Conservation (phyloP, 2,888 invertebrate species). For the Scaptomyza caliginosa region DNA sequence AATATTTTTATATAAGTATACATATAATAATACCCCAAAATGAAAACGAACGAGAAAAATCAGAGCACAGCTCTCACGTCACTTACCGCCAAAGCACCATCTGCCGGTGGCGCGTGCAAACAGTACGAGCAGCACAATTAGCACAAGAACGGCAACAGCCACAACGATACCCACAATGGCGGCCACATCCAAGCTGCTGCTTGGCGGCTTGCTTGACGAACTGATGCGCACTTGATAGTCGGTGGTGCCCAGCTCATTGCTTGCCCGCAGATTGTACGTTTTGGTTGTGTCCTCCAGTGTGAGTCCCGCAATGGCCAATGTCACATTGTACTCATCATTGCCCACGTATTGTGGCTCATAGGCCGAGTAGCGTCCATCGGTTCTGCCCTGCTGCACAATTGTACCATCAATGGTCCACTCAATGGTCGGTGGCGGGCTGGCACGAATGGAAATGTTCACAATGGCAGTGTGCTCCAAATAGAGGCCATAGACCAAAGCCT, state of each 20-base stretch:
- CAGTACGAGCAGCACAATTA: conserved; percentile 87
- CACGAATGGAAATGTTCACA: conserved; percentile 89
- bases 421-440: conserved; percentile 89
- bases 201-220: conserved; percentile 87
- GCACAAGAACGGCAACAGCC: conserved; percentile 88
- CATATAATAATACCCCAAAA: conserved; percentile 4
- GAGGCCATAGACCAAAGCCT: conserved; percentile 89
- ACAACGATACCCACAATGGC: conserved; percentile 91
- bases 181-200: conserved; percentile 89
- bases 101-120: conserved; percentile 92
- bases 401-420: conserved; percentile 88
- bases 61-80: neutral
- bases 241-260: conserved; percentile 88
- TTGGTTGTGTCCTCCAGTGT: conserved; percentile 91
- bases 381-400: conserved; percentile 85
- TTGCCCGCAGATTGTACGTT: conserved; percentile 88
- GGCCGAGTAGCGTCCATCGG: conserved; percentile 81
- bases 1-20: neutral
- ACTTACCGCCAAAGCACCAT: conserved; percentile 95
- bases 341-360: conserved; percentile 80
- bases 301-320: conserved; percentile 88
- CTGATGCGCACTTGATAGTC: conserved; percentile 89
- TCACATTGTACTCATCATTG: conserved; percentile 89
- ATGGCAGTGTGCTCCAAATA: conserved; percentile 89
- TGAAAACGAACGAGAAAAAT: neutral